These are phyloP conservation scores for Mactra quadrangularis DNA, from an alignment of 1,140 invertebrate genomes.

Conservation along the genomic window DNA sequence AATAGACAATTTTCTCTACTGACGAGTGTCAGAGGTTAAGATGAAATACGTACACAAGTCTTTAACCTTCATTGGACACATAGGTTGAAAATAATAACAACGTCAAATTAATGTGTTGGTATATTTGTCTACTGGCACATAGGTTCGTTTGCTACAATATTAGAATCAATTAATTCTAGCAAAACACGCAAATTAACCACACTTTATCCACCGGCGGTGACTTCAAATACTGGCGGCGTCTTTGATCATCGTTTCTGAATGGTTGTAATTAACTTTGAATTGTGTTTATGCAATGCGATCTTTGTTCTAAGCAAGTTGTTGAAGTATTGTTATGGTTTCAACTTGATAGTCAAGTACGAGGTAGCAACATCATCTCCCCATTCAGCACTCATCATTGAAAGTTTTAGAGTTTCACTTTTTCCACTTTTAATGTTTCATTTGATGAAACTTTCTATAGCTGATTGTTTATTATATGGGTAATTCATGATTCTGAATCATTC, in stretches of 20 bases:
- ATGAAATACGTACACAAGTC: slow-evolving; percentile 20
- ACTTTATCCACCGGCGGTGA: slow-evolving; percentile 54
- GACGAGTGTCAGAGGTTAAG: slow-evolving; percentile 25
- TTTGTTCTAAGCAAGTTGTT: slow-evolving; percentile 16
- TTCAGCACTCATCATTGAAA: slow-evolving; percentile 22
- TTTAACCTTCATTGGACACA: slow-evolving; percentile 33
- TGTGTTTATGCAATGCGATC: slow-evolving; percentile 51
- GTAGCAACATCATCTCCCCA: neutral
- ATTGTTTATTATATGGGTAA: neutral
- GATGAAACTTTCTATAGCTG: slow-evolving; percentile 43
- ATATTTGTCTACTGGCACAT: slow-evolving; percentile 17
- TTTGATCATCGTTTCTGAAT: slow-evolving; percentile 55
- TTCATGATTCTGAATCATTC: no score
- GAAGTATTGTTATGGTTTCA: slow-evolving; percentile 44
- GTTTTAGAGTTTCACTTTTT: slow-evolving; percentile 20
- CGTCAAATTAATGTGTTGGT: slow-evolving; percentile 53
- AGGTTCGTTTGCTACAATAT: slow-evolving; percentile 16
- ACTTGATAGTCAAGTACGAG: slow-evolving; percentile 31
- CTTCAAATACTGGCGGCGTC: slow-evolving; percentile 44
- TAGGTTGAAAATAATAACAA: slow-evolving; percentile 6
- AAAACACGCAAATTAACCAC: slow-evolving; percentile 53
- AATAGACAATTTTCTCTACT: neutral
- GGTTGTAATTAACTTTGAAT: slow-evolving; percentile 53
- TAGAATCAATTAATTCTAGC: slow-evolving; percentile 45
- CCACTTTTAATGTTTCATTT: slow-evolving; percentile 49